Percentiles rank a stretch among this genome's conserved stretches.
Conservation (phyloP, 2,797 vertebrate species). For the Cossypha dichroa region DNA sequence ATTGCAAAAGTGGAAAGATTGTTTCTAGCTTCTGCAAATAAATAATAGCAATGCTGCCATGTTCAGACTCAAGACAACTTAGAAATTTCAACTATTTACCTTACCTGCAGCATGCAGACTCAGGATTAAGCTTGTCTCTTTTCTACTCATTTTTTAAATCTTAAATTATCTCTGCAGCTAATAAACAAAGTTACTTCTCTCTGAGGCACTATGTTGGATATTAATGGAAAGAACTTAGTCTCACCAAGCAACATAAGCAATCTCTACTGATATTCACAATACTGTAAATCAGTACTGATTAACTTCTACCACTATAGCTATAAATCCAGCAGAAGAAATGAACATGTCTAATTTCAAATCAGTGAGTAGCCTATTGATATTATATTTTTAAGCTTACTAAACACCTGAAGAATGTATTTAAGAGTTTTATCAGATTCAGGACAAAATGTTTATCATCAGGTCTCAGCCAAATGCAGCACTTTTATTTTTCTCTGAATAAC, state of each 20-base stretch:
- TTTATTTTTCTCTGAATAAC: neutral
- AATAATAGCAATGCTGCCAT: neutral
- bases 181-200: neutral
- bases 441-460: neutral
- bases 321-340: neutral
- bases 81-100: neutral
- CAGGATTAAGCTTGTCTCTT: neutral
- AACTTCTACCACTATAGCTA: neutral
- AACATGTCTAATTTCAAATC: neutral
- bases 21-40: neutral
- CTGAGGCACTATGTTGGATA: neutral
- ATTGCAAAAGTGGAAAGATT: neutral
- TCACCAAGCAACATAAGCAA: neutral
- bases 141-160: neutral
- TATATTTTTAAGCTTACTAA: neutral
- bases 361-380: neutral
- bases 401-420: neutral
- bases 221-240: neutral
- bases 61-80: neutral
- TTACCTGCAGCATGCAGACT: neutral
- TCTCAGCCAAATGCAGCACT: neutral
- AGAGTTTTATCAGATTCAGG: neutral
- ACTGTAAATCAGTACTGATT: neutral
- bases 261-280: neutral
- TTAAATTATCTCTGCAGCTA: neutral